phyloP scores from a whole-genome alignment of 2,888 invertebrate species.

The Anthophora plumipes region DNA sequence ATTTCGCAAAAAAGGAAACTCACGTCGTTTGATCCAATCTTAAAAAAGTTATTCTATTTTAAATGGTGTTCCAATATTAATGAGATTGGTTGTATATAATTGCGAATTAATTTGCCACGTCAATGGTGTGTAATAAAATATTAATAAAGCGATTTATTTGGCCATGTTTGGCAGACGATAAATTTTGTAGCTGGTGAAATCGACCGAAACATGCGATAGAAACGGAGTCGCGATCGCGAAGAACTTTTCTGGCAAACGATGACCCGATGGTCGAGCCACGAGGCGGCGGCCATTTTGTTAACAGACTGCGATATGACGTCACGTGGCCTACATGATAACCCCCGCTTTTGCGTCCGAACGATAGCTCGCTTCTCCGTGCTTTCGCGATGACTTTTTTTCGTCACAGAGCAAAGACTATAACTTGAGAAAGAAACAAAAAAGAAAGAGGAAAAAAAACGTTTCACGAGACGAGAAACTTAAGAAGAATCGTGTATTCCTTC shows the following conservation, averaged over 20 bases:
- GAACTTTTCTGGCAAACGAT: constrained; percentile 57
- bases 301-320: constrained; percentile 78
- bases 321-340: constrained; percentile 81
- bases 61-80: too few species aligned
- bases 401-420: not conserved
- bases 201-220: not conserved
- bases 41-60: too few species aligned
- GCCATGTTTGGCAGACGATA: not conserved
- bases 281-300: constrained; percentile 74
- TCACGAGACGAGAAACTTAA: not conserved
- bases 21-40: too few species aligned
- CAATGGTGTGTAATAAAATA: not conserved
- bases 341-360: constrained; percentile 47
- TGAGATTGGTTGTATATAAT: too few species aligned
- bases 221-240: not conserved
- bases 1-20: too few species aligned
- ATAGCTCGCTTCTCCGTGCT: constrained; percentile 38
- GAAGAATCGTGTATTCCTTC: not conserved
- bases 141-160: not conserved
- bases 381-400: not conserved
- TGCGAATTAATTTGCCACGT: not conserved
- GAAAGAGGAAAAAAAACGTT: too few species aligned
- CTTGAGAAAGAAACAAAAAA: too few species aligned
- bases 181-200: not conserved
- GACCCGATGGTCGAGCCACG: constrained; percentile 50